These are phyloP conservation scores for Suncus etruscus DNA, from an alignment of 2,113 vertebrate species.

Conservation along the genomic window DNA sequence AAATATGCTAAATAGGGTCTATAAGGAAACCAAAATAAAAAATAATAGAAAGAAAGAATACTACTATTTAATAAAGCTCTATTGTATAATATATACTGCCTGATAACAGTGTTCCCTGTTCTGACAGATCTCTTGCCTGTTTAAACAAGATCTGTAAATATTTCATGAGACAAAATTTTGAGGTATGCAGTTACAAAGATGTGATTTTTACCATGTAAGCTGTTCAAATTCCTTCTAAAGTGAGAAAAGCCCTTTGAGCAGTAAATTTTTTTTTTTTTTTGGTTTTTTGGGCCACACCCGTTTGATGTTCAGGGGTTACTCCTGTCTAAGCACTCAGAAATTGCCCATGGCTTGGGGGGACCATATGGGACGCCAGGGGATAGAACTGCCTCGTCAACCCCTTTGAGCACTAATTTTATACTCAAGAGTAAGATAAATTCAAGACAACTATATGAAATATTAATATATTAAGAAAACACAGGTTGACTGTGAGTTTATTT, in stretches of 20 bases:
- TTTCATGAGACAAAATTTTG: slow-evolving; percentile 15
- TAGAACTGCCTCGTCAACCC: too few relatives aligned
- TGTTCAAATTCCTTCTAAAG: slow-evolving; percentile 43
- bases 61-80: background rate
- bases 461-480: slow-evolving; percentile 48
- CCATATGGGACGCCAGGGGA: too few relatives aligned
- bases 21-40: slow-evolving; percentile 53
- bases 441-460: slow-evolving; percentile 24
- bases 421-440: slow-evolving; percentile 40
- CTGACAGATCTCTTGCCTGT: background rate
- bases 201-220: slow-evolving; percentile 11
- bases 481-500: slow-evolving; percentile 28
- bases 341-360: too few relatives aligned
- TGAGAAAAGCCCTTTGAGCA: slow-evolving; percentile 41
- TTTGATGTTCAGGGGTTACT: too few relatives aligned
- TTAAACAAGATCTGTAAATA: background rate
- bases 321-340: too few relatives aligned
- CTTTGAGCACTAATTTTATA: slow-evolving; percentile 40
- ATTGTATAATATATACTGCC: background rate
- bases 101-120: slow-evolving; percentile 28
- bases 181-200: slow-evolving; percentile 17
- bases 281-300: too few relatives aligned
- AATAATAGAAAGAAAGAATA: slow-evolving; percentile 9
- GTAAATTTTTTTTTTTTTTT: too few relatives aligned
- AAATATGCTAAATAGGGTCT: slow-evolving; percentile 33